phyloP scores from a whole-genome alignment of 2,113 vertebrate genomes.

The Cnemophilus loriae region DNA sequence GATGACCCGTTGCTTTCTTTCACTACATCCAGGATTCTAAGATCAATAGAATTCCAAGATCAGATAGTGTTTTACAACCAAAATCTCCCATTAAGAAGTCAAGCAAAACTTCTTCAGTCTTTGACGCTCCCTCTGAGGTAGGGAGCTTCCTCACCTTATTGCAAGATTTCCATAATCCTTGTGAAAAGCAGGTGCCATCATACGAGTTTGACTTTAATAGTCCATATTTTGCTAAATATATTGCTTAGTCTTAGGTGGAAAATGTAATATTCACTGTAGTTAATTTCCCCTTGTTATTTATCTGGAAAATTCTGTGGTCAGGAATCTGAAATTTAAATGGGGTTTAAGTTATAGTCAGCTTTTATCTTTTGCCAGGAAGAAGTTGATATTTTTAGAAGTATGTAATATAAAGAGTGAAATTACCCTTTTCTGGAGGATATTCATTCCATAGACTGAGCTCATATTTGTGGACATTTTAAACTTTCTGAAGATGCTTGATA shows the following conservation, averaged over 20 bases:
- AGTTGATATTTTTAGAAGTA: not conserved
- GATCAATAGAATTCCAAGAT: not conserved
- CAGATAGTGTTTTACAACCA: not conserved
- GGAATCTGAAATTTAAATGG: slow-evolving; percentile 5
- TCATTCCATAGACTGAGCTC: not conserved
- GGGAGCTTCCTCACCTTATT: not conserved
- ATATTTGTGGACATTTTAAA: not conserved
- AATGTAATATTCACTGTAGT: not conserved
- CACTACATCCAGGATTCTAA: not conserved
- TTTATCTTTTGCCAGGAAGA: not conserved
- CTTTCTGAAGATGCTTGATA: not conserved
- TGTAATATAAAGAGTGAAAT: not conserved
- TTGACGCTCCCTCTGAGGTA: not conserved
- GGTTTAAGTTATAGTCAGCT: not conserved
- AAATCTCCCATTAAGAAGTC: not conserved
- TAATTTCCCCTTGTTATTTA: slow-evolving; percentile 3
- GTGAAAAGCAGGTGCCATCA: not conserved
- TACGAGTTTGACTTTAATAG: not conserved
- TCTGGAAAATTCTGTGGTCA: not conserved
- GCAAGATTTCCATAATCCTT: not conserved
- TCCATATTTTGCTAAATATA: not conserved
- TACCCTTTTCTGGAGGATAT: not conserved
- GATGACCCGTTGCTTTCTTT: not conserved
- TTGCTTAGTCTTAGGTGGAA: not conserved
- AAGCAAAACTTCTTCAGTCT: not conserved